A percentile compares a stretch with the other conserved stretches of the same genome.
These are phyloP conservation scores for Poeciliopsis prolifica DNA, from an alignment of 2,113 vertebrate species.

Conservation along the genomic window DNA sequence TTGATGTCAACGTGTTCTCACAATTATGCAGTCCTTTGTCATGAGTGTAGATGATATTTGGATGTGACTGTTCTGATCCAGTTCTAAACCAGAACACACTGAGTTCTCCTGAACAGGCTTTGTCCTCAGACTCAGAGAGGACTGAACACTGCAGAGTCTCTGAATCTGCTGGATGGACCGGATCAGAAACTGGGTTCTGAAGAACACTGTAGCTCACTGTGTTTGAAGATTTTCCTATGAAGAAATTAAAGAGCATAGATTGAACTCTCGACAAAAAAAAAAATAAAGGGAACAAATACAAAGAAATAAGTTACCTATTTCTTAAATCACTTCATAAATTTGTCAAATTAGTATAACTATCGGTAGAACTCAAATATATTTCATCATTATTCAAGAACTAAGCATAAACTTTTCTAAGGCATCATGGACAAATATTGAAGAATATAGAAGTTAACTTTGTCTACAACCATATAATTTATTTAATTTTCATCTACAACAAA, in stretches of 20 bases:
- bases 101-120: conserved; percentile 12
- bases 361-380: no score
- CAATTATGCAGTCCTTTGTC: neutral
- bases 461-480: no score
- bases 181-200: neutral
- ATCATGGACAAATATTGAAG: no score
- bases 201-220: neutral
- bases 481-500: no score
- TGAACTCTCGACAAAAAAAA: neutral
- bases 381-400: no score
- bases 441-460: no score
- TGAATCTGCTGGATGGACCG: neutral
- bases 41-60: conserved; percentile 18
- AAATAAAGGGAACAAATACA: no score
- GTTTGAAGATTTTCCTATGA: neutral
- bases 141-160: conserved; percentile 50
- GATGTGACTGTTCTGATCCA: neutral
- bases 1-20: neutral
- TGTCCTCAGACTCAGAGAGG: conserved; percentile 1
- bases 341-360: no score
- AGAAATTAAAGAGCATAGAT: neutral
- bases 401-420: no score
- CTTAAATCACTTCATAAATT: no score
- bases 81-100: conserved; percentile 43
- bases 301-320: no score